Evolutionary conservation across 2,797 vertebrate species (phyloP).

Genomic region (Cirrhinus molitorella): DNA sequence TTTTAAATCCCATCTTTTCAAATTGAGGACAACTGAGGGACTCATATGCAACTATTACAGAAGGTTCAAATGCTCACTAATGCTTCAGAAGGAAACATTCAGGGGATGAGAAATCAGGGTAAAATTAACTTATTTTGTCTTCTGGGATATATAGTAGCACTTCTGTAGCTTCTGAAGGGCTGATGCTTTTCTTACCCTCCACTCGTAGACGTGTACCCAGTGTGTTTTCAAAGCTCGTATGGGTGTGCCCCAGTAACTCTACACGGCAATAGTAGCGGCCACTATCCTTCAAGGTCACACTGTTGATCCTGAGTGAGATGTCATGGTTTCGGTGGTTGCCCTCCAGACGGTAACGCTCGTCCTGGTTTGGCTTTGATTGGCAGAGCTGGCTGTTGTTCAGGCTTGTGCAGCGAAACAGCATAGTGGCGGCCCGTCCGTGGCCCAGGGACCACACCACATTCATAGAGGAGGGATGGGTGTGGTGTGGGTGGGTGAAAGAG

Average conservation of each 20-base stretch:
- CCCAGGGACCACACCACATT: conserved; percentile 88
- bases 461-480: conserved; percentile 84
- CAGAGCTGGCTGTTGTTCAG: conserved; percentile 79
- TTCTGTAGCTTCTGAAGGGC: too few relatives aligned
- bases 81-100: too few relatives aligned
- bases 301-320: conserved; percentile 88
- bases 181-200: conserved; percentile 75
- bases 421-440: conserved; percentile 76
- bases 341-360: conserved; percentile 88
- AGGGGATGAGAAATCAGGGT: too few relatives aligned
- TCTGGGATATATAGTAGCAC: too few relatives aligned
- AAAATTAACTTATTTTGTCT: too few relatives aligned
- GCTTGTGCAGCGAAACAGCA: conserved; percentile 86
- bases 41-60: too few relatives aligned
- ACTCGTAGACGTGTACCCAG: conserved; percentile 86
- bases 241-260: conserved; percentile 83
- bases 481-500: conserved; percentile 90
- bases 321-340: conserved; percentile 90
- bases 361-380: conserved; percentile 80
- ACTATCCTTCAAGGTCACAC: conserved; percentile 83
- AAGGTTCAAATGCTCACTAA: too few relatives aligned
- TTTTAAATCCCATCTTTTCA: too few relatives aligned
- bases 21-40: too few relatives aligned
- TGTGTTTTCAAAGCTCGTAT: conserved; percentile 87
- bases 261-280: conserved; percentile 91